These are phyloP conservation scores for Hycleus cichorii DNA, from an alignment of 1,140 invertebrate genomes.

Conservation along the genomic window DNA sequence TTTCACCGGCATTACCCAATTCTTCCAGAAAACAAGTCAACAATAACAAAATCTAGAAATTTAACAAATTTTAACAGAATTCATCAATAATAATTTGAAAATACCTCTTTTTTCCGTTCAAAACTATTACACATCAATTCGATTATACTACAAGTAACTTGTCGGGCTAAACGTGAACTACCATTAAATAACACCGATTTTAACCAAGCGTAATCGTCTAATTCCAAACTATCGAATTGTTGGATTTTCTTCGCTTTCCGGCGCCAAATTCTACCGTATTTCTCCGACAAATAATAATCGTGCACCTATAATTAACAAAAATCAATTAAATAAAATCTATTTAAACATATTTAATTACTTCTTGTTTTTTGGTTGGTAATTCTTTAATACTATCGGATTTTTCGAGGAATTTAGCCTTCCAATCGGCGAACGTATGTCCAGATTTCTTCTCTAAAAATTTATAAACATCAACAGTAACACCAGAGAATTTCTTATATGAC, in stretches of 20 bases:
- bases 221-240: constrained; percentile 41
- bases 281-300: constrained; percentile 61
- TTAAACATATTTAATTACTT: neutral
- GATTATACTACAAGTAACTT: constrained; percentile 83
- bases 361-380: neutral
- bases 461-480: constrained; percentile 63
- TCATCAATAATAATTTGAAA: neutral
- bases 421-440: constrained; percentile 62
- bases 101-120: constrained; percentile 55
- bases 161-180: constrained; percentile 78
- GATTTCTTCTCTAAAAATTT: constrained; percentile 71
- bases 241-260: constrained; percentile 28
- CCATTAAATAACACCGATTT: constrained; percentile 85
- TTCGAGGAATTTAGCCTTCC: constrained; percentile 44
- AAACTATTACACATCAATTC: constrained; percentile 69
- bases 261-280: constrained; percentile 62
- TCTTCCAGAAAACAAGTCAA: constrained; percentile 84
- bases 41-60: constrained; percentile 66
- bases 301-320: neutral
- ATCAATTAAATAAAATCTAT: too few species aligned
- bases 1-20: constrained; percentile 77
- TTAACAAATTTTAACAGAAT: neutral
- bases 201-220: constrained; percentile 71
- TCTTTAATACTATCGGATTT: constrained; percentile 24
- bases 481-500: constrained; percentile 27